Conservation (phyloP, 2,888 invertebrate species). For the Euproctis similis region DNA sequence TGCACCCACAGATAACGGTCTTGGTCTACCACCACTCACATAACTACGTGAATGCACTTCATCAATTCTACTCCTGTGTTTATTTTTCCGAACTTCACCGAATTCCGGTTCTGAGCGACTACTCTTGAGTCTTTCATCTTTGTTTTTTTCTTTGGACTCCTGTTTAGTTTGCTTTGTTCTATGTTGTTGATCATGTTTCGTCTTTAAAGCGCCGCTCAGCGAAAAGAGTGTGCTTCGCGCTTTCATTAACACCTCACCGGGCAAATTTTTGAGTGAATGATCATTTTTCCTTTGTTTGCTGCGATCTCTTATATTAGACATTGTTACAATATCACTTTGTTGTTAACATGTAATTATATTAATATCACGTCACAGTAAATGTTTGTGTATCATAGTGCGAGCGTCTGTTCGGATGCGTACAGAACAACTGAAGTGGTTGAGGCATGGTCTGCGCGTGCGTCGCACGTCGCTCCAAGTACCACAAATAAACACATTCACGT, state of each 20-base stretch:
- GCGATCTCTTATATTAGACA: conserved; percentile 60
- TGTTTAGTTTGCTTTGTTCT: conserved; percentile 48
- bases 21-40: conserved; percentile 30
- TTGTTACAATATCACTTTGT: conserved; percentile 26
- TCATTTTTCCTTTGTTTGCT: conserved; percentile 58
- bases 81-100: conserved; percentile 43
- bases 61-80: conserved; percentile 53
- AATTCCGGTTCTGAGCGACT: conserved; percentile 63
- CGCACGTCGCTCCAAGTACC: conserved; percentile 52
- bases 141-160: conserved; percentile 64
- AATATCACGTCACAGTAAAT: conserved; percentile 18
- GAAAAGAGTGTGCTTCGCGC: conserved; percentile 65
- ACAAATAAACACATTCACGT: conserved; percentile 65
- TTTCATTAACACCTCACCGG: conserved; percentile 61
- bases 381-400: conserved; percentile 34
- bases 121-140: conserved; percentile 49
- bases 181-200: conserved; percentile 46
- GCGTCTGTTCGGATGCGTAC: conserved; percentile 42
- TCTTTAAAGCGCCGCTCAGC: conserved; percentile 63
- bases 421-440: conserved; percentile 56
- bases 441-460: conserved; percentile 57
- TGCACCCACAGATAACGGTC: conserved; percentile 61
- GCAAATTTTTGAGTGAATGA: conserved; percentile 59
- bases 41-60: conserved; percentile 36
- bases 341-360: conserved; percentile 23